Base-by-base conservation (phyloP, 2,888 invertebrate genomes). In the Nymphalis polychloros region DNA sequence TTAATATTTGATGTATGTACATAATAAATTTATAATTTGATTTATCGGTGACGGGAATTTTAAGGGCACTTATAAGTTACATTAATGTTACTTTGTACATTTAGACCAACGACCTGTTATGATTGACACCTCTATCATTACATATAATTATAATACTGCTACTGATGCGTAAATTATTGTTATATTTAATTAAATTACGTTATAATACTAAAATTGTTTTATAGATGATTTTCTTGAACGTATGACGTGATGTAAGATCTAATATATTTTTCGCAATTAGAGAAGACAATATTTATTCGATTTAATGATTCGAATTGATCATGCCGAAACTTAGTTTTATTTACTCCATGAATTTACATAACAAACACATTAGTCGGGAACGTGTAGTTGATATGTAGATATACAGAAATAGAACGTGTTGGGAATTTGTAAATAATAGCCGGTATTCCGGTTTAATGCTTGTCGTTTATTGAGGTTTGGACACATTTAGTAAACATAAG, bases 81-180 rank as follows among this genome's bases (percentile, higher is more conserved):
- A 41, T 41, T 41, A 3, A 41, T 41, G 41, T 3, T 41, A 41
- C 8, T 41, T 41, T 13, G 61, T 23, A 66, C 20, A 68, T 64
- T 57, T 62, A 49, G 68, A 57, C 46, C 64, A 64, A 68, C 57
- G 61, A 60, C 50, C 64, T 61, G 61, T 64, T 62, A 61, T 31
- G 20, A 57, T 27, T 47, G 27, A 27, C 49, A 41, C n/a, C 55
- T n/a, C n/a, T 55, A 48, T 23, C 17, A 13, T 0, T 31, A 41
- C 19, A 35, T 57, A 35, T 10, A 13, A 41, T 41, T 8, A 13
- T 41, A 41, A 41, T 13, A 41, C 8, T 41, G 41, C 13, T 41
- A 41, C 41, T 41, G 13, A 41, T 41, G 13, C 13, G 41, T 2
- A 4, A 41, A 41, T 3, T 41, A 13, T 41, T 41, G 13, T 41